Evolutionary conservation across 2,888 invertebrate genomes (phyloP), one percentile per base, ranked within the genome.

Genomic region (Tricholauxania praeusta): DNA sequence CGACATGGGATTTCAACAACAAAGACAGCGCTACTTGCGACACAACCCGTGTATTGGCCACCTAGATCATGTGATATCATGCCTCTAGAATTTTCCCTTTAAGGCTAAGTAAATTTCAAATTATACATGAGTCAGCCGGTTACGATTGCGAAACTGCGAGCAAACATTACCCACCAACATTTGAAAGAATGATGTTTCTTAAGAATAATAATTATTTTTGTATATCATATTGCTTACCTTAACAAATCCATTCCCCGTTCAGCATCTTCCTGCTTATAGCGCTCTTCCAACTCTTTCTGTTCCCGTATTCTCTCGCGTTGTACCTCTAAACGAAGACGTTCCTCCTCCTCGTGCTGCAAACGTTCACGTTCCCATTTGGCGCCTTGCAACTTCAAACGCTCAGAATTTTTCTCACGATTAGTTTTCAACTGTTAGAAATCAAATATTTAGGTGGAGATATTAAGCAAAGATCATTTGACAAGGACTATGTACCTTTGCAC

Each of bases 401-500:
- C 87, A 2, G 86, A 82, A 74, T 87, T 87, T 74, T 84, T 85
- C 63, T 87, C 87, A 8, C 87, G 84, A 65, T 81, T 85, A 4
- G 88, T 88, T 80, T 87, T 87, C 12, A 88, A 74, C 87, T 87
- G 69, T 2, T 72, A n/a, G 73, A 5, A 69, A 51, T 28, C 48
- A 55, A n/a, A n/a, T 12, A 55, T 6, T 12, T 15, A 12, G 53
- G n/a, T 53, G 10, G 7, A 8, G 53, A 53, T 17, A 17, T 53
- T 17, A n/a, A 14, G 12, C 12, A 53, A 2, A 53, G n/a, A 17
- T 17, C n/a, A 53, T 8, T 1, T 53, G 28, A 53, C n/a, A 64
- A 1, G 49, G 12, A 28, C 2, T 51, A 55, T 74, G 77, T 81
- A 89, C 90, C 87, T 89, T 89, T 6, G 89, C 87, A 72, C 90